Evolutionary conservation across 2,113 vertebrate genomes (phyloP).

Genomic region (Recurvirostra avosetta): DNA sequence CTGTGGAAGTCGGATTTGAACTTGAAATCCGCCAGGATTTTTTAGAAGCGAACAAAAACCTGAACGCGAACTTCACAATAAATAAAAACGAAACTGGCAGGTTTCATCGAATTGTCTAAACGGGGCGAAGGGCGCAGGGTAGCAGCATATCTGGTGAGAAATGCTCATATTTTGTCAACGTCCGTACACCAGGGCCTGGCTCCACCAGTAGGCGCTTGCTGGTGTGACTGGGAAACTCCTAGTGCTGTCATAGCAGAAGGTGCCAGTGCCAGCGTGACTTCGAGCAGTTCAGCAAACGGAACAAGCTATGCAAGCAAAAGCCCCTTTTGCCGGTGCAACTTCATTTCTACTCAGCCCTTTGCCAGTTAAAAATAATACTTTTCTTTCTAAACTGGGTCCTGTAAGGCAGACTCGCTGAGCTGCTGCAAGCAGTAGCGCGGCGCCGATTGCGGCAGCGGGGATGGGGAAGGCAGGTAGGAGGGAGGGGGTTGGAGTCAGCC

Average conservation of each 20-base stretch:
- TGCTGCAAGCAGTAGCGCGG: rapidly evolving
- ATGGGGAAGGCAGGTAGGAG: rapidly evolving
- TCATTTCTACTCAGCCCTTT: neutral
- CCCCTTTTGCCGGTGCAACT: neutral
- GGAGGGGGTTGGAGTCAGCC: neutral
- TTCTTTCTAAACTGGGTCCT: no score
- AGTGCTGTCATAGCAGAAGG: neutral
- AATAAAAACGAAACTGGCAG: neutral
- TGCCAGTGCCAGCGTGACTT: rapidly evolving
- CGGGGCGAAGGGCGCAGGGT: rapidly evolving
- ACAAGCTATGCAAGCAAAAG: neutral
- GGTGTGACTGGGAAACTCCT: neutral
- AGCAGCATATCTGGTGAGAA: neutral
- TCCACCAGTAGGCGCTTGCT: neutral
- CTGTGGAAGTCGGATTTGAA: no score
- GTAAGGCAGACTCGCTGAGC: rapidly evolving
- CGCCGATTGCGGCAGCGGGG: rapidly evolving
- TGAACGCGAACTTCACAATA: no score
- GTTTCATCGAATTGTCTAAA: neutral
- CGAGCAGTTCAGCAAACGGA: neutral
- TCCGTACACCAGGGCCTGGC: rapidly evolving
- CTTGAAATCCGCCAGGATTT: neutral
- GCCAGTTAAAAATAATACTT: neutral
- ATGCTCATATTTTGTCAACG: rapidly evolving
- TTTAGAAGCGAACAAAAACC: neutral